A percentile compares a stretch with the other conserved stretches of the same genome.
Conservation (phyloP, 2,797 vertebrate genomes). For the Gastrophryne carolinensis region DNA sequence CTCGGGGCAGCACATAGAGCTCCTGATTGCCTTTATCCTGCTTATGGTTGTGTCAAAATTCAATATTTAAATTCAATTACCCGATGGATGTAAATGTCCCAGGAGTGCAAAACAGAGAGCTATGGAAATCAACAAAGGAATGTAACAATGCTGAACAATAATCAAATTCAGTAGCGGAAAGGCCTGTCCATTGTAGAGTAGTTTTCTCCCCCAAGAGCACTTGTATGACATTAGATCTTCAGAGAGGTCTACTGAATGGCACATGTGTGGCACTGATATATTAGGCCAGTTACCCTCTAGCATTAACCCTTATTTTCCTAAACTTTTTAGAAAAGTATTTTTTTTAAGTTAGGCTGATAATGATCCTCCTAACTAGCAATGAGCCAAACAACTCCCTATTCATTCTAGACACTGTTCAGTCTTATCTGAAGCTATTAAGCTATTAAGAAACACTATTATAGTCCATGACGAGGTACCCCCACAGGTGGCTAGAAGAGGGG, state of each 20-base stretch:
- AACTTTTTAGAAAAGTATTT: no score
- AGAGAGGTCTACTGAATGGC: background rate
- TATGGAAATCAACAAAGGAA: slow-evolving; percentile 38
- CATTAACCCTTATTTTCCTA: no score
- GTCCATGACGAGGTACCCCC: no score
- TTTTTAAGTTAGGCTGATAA: no score
- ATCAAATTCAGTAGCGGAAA: slow-evolving; percentile 37
- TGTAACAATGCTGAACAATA: slow-evolving; percentile 26
- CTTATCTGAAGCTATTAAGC: no score
- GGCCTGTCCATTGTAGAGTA: slow-evolving; percentile 32
- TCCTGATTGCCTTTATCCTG: slow-evolving; percentile 30
- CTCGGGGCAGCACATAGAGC: background rate
- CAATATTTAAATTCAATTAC: slow-evolving; percentile 49
- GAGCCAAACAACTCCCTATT: no score
- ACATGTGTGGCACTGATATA: no score
- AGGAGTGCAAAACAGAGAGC: slow-evolving; percentile 19
- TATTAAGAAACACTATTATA: no score
- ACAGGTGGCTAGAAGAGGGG: no score
- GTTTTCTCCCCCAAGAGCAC: slow-evolving; percentile 14
- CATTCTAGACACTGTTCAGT: no score
- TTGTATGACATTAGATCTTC: background rate
- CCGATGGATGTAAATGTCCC: slow-evolving; percentile 33
- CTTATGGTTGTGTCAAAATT: slow-evolving; percentile 49
- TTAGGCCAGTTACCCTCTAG: no score
- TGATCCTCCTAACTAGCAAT: no score